A percentile compares a stretch with the other conserved stretches of the same genome.
These are phyloP conservation scores for Drosophila birchii DNA, from an alignment of 2,888 invertebrate species.

Conservation along the genomic window DNA sequence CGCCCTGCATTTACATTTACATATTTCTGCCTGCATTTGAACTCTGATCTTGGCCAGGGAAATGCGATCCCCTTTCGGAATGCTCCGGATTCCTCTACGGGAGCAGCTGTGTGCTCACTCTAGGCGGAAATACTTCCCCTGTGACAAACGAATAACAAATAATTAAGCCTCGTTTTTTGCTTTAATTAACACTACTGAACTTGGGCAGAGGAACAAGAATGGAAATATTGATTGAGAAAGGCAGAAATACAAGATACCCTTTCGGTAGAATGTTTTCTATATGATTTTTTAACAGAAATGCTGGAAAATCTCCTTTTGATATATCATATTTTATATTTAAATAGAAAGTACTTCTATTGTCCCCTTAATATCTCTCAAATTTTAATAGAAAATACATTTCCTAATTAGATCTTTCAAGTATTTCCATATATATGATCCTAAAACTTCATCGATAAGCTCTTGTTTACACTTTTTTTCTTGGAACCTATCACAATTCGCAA, in stretches of 20 bases:
- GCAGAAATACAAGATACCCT: conserved; percentile 2
- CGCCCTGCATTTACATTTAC: conserved; percentile 77
- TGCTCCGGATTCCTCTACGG: conserved; percentile 17
- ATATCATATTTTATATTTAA: background rate
- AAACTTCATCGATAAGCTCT: background rate
- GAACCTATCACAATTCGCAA: conserved; percentile 71
- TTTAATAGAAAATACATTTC: no score
- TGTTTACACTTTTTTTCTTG: conserved; percentile 15
- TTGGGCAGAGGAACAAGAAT: conserved; percentile 48
- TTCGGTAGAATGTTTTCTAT: background rate
- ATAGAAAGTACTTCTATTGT: background rate
- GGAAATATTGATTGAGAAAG: background rate
- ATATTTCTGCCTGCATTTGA: conserved; percentile 78
- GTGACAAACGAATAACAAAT: conserved; percentile 48
- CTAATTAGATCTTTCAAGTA: no score
- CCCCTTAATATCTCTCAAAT: no score
- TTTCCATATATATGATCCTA: background rate
- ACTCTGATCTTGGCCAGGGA: conserved; percentile 56
- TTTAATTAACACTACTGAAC: conserved; percentile 79
- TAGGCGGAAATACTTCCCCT: conserved; percentile 63
- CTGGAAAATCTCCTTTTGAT: background rate
- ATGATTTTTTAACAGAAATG: background rate
- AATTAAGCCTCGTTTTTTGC: conserved; percentile 60
- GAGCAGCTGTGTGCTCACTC: conserved; percentile 23
- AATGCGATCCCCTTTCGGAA: conserved; percentile 34